Evolutionary conservation across 2,888 invertebrate genomes (phyloP).

Genomic region (Nephrocerus scutellatus): DNA sequence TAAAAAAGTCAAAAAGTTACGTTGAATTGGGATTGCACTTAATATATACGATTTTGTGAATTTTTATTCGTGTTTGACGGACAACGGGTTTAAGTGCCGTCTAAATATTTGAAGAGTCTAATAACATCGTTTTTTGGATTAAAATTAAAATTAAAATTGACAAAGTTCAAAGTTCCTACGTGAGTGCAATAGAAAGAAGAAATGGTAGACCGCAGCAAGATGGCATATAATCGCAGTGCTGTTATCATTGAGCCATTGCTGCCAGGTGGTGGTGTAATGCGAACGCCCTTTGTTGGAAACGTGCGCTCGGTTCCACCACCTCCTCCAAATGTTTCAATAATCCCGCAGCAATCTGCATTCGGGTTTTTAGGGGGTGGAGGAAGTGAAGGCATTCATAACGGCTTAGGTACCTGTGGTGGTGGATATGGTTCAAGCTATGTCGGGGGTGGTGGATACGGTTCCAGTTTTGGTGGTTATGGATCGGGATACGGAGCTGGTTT

Average conservation of each 20-base stretch:
- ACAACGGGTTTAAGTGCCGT: too few relatives aligned
- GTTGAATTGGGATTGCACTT: too few relatives aligned
- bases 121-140: too few relatives aligned
- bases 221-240: constrained; percentile 32
- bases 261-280: constrained; percentile 27
- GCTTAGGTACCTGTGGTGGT: constrained; percentile 21
- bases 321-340: constrained; percentile 27
- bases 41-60: too few relatives aligned
- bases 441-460: constrained; percentile 23
- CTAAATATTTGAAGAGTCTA: too few relatives aligned
- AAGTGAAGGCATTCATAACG: constrained; percentile 16
- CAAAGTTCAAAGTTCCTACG: too few relatives aligned
- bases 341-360: constrained; percentile 18
- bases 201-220: constrained; percentile 33
- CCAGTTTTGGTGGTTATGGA: constrained; percentile 32
- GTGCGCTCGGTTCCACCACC: constrained; percentile 33
- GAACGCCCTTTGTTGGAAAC: constrained; percentile 38
- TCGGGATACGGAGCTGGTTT: constrained; percentile 28
- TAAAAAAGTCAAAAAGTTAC: too few relatives aligned
- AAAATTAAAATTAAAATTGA: too few relatives aligned
- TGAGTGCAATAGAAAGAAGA: too few relatives aligned
- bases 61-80: too few relatives aligned
- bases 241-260: constrained; percentile 36
- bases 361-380: constrained; percentile 15
- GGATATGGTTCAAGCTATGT: constrained; percentile 20